Evolutionary conservation across 2,113 vertebrate genomes (phyloP).

Genomic region (Tragelaphus buxtoni): DNA sequence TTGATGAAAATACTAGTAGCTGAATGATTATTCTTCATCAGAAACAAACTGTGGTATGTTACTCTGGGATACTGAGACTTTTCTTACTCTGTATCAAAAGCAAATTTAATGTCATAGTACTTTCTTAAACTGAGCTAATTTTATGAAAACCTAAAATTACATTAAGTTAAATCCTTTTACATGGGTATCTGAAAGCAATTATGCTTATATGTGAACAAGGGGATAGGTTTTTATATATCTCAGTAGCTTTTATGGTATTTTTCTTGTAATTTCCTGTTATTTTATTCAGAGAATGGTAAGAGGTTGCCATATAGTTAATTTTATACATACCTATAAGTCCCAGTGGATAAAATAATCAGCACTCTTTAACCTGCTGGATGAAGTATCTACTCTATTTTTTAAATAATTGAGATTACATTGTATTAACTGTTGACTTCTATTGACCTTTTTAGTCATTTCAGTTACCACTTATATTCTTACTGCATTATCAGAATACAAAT

Average conservation of each 20-base stretch:
- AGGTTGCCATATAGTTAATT: neutral
- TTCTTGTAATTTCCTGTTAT: neutral
- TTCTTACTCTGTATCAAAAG: neutral
- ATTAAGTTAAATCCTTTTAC: slow-evolving; percentile 29
- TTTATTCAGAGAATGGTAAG: slow-evolving; percentile 23
- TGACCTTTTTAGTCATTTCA: neutral
- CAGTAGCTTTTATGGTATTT: slow-evolving; percentile 32
- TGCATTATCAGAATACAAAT: slow-evolving; percentile 13
- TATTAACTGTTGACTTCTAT: slow-evolving; percentile 17
- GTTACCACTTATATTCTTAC: neutral
- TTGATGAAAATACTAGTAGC: slow-evolving; percentile 35
- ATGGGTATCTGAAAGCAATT: neutral
- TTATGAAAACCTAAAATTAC: slow-evolving; percentile 8
- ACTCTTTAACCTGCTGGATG: neutral
- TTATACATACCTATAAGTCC: neutral
- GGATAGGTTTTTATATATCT: slow-evolving; percentile 6
- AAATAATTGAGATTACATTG: neutral
- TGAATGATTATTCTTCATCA: slow-evolving; percentile 22
- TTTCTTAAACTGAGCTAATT: slow-evolving; percentile 33
- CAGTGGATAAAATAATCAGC: slow-evolving; percentile 26
- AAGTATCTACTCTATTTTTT: neutral
- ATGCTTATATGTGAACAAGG: neutral
- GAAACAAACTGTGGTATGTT: slow-evolving; percentile 15
- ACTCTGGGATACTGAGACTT: neutral
- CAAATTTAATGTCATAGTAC: slow-evolving; percentile 42